Conservation (phyloP, 2,113 vertebrate genomes). For the Morone saxatilis region DNA sequence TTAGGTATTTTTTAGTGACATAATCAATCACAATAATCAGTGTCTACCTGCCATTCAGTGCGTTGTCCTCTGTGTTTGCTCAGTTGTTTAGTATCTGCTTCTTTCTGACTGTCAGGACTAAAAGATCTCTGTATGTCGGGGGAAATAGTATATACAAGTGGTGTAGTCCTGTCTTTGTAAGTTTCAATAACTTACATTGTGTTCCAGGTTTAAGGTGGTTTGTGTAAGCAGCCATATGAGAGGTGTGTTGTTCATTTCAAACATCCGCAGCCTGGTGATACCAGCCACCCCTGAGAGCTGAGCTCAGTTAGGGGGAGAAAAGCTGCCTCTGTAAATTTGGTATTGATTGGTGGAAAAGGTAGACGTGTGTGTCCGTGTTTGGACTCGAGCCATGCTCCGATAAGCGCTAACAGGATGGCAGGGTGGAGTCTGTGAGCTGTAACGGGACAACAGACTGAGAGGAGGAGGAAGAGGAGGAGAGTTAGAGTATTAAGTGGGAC, state of each 20-base stretch:
- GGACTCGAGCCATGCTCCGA: slow-evolving; percentile 64
- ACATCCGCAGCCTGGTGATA: slow-evolving; percentile 27
- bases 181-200: not conserved
- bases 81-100: not conserved
- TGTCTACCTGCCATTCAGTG: not conserved
- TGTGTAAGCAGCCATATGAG: slow-evolving; percentile 27
- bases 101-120: not conserved
- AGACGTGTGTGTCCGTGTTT: slow-evolving; percentile 41
- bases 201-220: not conserved
- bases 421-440: slow-evolving; percentile 64
- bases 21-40: not conserved
- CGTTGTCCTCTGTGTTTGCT: not conserved
- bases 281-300: slow-evolving; percentile 57
- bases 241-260: slow-evolving; percentile 26
- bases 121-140: not conserved
- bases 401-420: slow-evolving; percentile 72
- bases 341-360: slow-evolving; percentile 67
- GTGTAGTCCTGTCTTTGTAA: not conserved
- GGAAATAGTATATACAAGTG: not conserved
- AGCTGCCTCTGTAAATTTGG: slow-evolving; percentile 70
- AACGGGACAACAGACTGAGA: slow-evolving; percentile 57
- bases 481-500: slow-evolving; percentile 20
- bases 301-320: slow-evolving; percentile 64
- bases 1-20: not conserved
- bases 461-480: slow-evolving; percentile 37